Conservation (phyloP, 1,140 invertebrate genomes). For the Lordiphosa clarofinis region DNA sequence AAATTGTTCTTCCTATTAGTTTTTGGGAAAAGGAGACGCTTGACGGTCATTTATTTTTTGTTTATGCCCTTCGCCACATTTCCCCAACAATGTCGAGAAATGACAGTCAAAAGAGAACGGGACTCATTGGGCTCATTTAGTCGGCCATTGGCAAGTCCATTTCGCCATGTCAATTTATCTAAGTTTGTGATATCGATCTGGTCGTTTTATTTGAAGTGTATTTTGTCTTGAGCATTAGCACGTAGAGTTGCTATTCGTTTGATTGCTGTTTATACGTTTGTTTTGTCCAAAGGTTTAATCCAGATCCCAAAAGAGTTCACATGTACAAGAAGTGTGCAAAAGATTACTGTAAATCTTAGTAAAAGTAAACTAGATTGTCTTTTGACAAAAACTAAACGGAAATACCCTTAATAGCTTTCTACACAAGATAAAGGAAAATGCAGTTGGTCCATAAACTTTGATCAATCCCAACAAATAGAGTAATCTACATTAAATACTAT, state of each 20-base stretch:
- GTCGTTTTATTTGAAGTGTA: not conserved
- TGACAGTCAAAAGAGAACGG: not conserved
- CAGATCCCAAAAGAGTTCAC: conserved; percentile 1
- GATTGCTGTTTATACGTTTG: no score
- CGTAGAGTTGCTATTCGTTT: conserved; percentile 2
- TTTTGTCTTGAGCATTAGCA: not conserved
- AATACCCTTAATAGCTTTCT: no score
- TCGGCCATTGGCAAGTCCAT: not conserved
- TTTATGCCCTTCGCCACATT: conserved; percentile 11
- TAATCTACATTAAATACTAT: no score
- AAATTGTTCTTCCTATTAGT: conserved; percentile 1
- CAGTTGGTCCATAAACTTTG: no score
- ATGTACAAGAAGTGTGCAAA: not conserved
- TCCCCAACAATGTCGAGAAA: not conserved
- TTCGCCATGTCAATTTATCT: conserved; percentile 11
- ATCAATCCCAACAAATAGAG: no score
- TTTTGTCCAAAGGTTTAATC: no score
- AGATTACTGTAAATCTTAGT: no score
- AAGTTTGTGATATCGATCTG: conserved; percentile 7
- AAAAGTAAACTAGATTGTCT: no score
- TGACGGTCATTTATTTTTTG: conserved; percentile 6
- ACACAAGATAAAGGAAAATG: no score
- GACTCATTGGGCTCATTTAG: conserved; percentile 5
- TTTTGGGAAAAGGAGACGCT: conserved; percentile 3
- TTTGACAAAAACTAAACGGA: no score